Evolutionary conservation across 2,113 vertebrate species (phyloP).

Genomic region (Gorilla gorilla): DNA sequence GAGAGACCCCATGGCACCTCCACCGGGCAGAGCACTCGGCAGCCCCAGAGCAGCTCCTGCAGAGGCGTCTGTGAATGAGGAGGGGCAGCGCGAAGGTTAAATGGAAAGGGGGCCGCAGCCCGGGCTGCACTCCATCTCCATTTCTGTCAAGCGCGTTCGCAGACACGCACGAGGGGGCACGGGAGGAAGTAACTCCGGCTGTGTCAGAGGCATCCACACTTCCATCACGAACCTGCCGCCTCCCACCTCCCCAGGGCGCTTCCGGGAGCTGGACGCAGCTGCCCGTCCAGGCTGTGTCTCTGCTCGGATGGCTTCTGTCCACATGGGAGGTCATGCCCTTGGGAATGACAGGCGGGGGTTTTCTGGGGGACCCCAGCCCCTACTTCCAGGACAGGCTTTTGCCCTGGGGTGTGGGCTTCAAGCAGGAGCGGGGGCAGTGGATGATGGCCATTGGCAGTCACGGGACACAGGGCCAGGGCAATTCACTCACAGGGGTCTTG

Average conservation of each 20-base stretch:
- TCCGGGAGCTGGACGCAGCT: rapidly evolving
- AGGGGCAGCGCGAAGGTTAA: rapidly evolving
- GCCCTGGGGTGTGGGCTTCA: not conserved
- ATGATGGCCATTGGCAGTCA: rapidly evolving
- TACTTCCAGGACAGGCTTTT: rapidly evolving
- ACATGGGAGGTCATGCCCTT: rapidly evolving
- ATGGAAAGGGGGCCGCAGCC: rapidly evolving
- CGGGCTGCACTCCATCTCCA: rapidly evolving
- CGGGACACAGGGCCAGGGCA: not conserved
- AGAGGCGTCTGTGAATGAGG: rapidly evolving
- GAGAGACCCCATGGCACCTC: no score
- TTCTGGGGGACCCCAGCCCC: not conserved
- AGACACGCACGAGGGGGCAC: rapidly evolving
- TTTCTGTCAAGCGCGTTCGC: not conserved
- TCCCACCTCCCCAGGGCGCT: not conserved
- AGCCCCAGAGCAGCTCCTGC: not conserved
- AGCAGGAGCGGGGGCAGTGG: not conserved
- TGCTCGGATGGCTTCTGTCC: not conserved
- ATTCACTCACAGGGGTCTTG: not conserved
- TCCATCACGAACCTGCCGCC: rapidly evolving
- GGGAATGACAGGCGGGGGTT: not conserved
- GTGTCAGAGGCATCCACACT: rapidly evolving
- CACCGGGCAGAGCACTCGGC: no score
- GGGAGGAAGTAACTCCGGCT: not conserved
- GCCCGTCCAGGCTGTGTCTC: rapidly evolving